A percentile compares a stretch with the other conserved stretches of the same genome.
Conservation (phyloP, 2,113 vertebrate genomes). For the Xenus cinereus region DNA sequence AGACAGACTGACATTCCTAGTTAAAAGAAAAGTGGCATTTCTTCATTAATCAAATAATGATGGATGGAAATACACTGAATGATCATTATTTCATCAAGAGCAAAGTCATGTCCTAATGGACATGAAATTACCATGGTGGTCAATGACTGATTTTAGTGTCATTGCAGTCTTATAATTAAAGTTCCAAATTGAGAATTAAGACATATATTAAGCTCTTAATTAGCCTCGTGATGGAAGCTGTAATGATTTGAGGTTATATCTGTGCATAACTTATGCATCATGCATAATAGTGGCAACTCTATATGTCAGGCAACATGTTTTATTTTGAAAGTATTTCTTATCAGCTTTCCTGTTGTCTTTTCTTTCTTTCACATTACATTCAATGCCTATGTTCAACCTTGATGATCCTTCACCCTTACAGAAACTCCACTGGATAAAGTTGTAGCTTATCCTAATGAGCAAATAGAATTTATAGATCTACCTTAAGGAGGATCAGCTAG, state of each 20-base stretch:
- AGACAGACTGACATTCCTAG: neutral
- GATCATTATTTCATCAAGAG: constrained; percentile 23
- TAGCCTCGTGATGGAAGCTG: neutral
- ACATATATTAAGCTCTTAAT: constrained; percentile 10
- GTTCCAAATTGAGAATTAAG: neutral
- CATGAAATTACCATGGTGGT: constrained; percentile 10
- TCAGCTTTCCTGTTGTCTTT: neutral
- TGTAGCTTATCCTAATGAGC: neutral
- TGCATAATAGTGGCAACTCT: neutral
- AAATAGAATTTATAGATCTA: neutral
- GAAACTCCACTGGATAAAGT: neutral
- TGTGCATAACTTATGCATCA: neutral
- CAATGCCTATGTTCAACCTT: neutral
- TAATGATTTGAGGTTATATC: neutral
- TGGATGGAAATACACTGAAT: neutral
- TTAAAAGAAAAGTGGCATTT: neutral
- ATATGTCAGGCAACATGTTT: neutral
- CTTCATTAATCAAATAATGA: constrained; percentile 45
- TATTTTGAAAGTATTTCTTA: neutral
- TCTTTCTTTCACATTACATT: neutral
- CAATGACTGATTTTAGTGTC: constrained; percentile 50
- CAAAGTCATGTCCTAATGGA: constrained; percentile 20
- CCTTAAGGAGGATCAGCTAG: neutral
- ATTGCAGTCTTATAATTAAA: constrained; percentile 49
- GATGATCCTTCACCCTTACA: neutral